phyloP scores from a whole-genome alignment of 2,797 vertebrate species.

The Gorsachius magnificus region DNA sequence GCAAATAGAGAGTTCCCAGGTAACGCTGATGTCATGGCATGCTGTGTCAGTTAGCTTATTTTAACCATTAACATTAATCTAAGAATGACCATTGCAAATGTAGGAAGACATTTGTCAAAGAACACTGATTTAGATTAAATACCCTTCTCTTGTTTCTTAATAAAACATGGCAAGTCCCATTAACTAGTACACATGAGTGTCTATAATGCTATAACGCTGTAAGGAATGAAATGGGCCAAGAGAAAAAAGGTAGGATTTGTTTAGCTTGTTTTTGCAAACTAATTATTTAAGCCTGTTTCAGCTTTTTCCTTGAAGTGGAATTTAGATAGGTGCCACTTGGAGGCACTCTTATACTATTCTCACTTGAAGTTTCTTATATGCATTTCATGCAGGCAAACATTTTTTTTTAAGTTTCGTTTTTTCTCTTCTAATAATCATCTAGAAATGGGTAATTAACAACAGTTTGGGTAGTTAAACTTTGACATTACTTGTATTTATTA shows the following conservation, averaged over 20 bases:
- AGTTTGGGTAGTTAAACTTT: conserved; percentile 78
- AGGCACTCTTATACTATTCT: conserved; percentile 78
- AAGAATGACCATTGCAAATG: background rate
- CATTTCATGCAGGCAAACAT: background rate
- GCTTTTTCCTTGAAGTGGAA: conserved; percentile 29
- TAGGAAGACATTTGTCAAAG: background rate
- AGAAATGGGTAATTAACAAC: conserved; percentile 74
- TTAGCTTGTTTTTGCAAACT: background rate
- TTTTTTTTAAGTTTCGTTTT: background rate
- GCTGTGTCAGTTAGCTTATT: background rate
- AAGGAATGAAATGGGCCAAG: background rate
- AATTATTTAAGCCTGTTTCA: conserved; percentile 6
- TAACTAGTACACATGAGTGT: background rate
- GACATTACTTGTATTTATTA: conserved; percentile 74
- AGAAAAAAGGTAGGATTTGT: background rate
- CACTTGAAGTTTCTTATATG: conserved; percentile 8
- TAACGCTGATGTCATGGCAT: rapidly evolving
- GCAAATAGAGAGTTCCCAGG: background rate
- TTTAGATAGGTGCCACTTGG: conserved; percentile 77
- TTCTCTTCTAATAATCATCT: conserved; percentile 67
- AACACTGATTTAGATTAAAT: background rate
- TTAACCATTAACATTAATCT: background rate
- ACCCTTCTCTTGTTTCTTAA: background rate
- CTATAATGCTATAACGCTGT: background rate
- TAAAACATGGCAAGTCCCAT: background rate